phyloP scores from a whole-genome alignment of 2,113 vertebrate species.

The Craseonycteris thonglongyai region DNA sequence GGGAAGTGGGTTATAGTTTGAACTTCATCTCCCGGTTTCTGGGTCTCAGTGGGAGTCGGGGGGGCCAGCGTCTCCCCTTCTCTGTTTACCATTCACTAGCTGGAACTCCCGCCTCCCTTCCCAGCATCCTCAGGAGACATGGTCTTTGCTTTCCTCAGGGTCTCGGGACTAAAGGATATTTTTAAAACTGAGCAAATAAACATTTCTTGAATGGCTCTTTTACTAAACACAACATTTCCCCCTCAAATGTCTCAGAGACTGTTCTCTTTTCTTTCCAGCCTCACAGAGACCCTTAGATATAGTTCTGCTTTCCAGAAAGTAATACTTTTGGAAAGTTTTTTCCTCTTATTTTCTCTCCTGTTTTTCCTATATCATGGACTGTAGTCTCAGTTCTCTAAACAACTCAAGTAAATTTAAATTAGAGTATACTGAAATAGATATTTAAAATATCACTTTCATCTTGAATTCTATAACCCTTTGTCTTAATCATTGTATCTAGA shows the following conservation, averaged over 20 bases:
- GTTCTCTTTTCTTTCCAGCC: neutral
- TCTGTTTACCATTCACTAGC: neutral
- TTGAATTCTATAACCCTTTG: neutral
- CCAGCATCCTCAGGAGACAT: neutral
- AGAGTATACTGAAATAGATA: neutral
- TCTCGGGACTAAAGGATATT: neutral
- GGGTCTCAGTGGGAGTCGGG: neutral
- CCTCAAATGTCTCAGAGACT: neutral
- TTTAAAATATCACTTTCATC: neutral
- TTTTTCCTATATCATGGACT: neutral
- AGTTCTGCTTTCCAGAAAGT: neutral
- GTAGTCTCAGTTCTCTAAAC: neutral
- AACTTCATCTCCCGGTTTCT: neutral
- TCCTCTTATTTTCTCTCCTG: neutral
- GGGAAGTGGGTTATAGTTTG: neutral
- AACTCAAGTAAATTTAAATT: neutral
- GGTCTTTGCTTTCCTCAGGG: neutral
- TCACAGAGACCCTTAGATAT: neutral
- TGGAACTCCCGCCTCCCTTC: neutral
- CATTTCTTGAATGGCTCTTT: neutral
- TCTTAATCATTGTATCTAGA: neutral
- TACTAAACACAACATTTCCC: neutral
- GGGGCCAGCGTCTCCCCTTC: neutral
- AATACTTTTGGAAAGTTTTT: neutral
- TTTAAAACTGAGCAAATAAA: neutral